Base-by-base conservation (phyloP, 2,797 vertebrate species). In the Brachyrhaphis roseni region DNA sequence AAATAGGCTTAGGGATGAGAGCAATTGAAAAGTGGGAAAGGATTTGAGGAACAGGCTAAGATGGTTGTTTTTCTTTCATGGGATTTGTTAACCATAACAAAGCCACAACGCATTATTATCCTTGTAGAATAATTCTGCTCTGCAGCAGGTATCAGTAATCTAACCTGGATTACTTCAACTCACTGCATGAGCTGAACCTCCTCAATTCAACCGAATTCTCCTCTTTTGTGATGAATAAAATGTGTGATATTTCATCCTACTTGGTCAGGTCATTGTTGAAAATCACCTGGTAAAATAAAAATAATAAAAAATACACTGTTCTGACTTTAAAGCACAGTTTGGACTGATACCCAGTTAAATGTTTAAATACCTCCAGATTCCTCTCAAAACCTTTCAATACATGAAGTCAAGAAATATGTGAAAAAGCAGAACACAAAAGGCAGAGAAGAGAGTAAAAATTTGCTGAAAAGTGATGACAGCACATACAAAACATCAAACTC, bases 41-140 rank as follows among this genome's bases (percentile, higher is more conserved):
- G 55, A 79, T 79, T 79, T 79, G 34, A 62, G 47, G 26, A 72
- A 78, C 45, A 26, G 72, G 49, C 72, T 51, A 64, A 66, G 45
- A 51, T 16, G 8, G 51, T n/a, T 59, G 74, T 77, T 71, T 55
- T 45, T 77, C 15, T 53, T 39, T 43, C 68, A 72, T 34, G 41
- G 68, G 77, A 78, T 57, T 59, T 72, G 77, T 71, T 26, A 53
- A 72, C 51, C 12, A 57, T 45, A 78, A 57, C 51, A 34, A 72
- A 57, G 20, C 39, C n/a, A 77, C 10, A 41, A 6, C 8, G 36
- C 8, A 39, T 34, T 18, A 36, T n/a, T 8, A 18, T 16, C 7
- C 45, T 74, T 39, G 36, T 20, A 45, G 49, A 78, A 34, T 73
- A 78, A 74, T 20, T 49, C 43, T 28, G 43, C 57, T 76, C 43